Conservation (phyloP, 2,888 invertebrate species). For the Nycteola revayana region DNA sequence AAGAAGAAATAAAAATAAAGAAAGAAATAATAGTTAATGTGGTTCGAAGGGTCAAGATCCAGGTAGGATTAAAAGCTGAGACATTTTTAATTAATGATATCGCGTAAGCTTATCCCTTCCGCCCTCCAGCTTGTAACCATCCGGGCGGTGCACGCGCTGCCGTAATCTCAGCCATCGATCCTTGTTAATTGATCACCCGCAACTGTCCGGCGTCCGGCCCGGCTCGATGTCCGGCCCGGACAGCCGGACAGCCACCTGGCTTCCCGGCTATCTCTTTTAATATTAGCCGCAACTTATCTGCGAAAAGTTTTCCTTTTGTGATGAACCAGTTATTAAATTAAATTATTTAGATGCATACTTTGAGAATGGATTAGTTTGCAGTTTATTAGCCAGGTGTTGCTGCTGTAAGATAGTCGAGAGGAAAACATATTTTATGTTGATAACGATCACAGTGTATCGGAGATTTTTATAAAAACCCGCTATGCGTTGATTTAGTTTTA, state of each 20-base stretch:
- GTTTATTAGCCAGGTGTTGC: no score
- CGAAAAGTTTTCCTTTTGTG: slow-evolving; percentile 4
- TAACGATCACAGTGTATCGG: no score
- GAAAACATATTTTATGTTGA: no score
- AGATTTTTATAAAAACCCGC: no score
- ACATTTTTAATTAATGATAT: no score
- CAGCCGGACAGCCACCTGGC: slow-evolving; percentile 33
- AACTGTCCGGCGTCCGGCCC: slow-evolving; percentile 48
- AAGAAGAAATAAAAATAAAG: no score
- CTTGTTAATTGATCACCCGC: slow-evolving; percentile 70
- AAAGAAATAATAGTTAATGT: no score
- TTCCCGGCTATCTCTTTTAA: slow-evolving; percentile 39
- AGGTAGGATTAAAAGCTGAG: no score
- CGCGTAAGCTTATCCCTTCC: slow-evolving; percentile 7
- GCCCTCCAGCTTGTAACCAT: slow-evolving; percentile 11
- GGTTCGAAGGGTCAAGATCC: no score
- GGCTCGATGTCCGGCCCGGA: slow-evolving; percentile 18
- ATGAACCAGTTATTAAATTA: slow-evolving; percentile 6
- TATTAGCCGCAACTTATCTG: slow-evolving; percentile 28
- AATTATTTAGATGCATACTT: slow-evolving; percentile 3
- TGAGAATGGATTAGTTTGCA: no score
- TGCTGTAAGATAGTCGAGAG: no score
- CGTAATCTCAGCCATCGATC: slow-evolving; percentile 64
- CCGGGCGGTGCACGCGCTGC: slow-evolving; percentile 52
- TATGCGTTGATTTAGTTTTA: no score